Base-by-base conservation (phyloP, 2,888 invertebrate genomes). In the Fabriciana adippe region DNA sequence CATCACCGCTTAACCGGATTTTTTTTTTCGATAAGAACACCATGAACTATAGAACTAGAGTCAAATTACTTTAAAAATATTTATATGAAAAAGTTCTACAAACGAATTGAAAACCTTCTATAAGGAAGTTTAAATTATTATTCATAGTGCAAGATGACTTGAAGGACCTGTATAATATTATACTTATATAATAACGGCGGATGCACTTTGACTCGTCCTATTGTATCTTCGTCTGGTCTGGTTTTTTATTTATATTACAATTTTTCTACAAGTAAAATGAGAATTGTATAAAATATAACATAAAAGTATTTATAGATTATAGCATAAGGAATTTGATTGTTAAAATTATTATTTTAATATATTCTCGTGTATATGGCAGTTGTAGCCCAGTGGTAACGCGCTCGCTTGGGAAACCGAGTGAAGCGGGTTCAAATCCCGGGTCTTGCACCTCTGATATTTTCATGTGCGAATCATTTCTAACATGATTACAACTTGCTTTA, bases 211-310 rank as follows among this genome's bases (percentile, higher is more conserved):
- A n/a, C 21, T 31, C 47, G 47, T n/a, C 2, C 16, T 48, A 31
- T 48, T 59, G 48, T 59, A 48, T 48, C 31, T 16, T 48, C 59
- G 48, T 59, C 59, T 59, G 31, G 59, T 11, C 59, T 16, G n/a
- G 26, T 26, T 31, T 21, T 48, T 48, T 59, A 31, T 48, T 48
- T 59, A 31, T 26, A 26, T 48, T 31, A 48, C n/a, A 6, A 31
- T 48, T 59, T 59, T 48, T 26, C 11, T 48, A 13, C 26, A 26
- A 59, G 15, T 57, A 6, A 59, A 48, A 48, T 48, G 31, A 48
- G n/a, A 48, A 59, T 59, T 48, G 59, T 59, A 48, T 31, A 13
- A 59, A 59, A 59, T 59, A 16, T 59, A 31, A 59, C n/a, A 6
- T 59, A 21, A 13, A n/a, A 47, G n/a, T 35, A 55, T 59, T 26